Percentiles rank a stretch among this genome's conserved stretches.
Conservation (phyloP, 2,797 vertebrate species). For the Gymnopithys bicolor region DNA sequence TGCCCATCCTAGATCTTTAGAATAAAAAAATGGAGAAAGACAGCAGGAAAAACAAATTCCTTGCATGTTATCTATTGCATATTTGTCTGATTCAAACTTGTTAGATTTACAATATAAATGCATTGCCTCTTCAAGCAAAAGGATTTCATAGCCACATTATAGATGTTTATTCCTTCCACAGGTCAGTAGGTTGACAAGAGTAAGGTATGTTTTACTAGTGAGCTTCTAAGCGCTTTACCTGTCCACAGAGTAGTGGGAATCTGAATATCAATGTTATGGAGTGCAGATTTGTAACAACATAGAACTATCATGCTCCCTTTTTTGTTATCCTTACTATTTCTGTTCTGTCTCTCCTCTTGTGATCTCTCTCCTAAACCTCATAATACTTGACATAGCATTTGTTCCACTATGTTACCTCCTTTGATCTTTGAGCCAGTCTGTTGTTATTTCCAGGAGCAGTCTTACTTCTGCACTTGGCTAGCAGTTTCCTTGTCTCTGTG, state of each 20-base stretch:
- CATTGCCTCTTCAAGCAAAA: neutral
- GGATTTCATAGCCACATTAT: neutral
- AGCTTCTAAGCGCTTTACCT: neutral
- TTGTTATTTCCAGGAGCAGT: neutral
- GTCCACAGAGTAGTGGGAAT: neutral
- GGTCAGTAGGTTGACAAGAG: neutral
- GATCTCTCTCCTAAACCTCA: neutral
- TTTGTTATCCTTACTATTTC: neutral
- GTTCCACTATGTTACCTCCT: neutral
- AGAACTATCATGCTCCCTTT: neutral
- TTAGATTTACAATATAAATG: neutral
- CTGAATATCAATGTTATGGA: neutral
- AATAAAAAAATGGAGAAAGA: neutral
- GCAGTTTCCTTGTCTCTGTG: neutral
- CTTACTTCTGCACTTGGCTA: neutral
- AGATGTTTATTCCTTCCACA: neutral
- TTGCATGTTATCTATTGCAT: neutral
- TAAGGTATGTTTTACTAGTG: neutral
- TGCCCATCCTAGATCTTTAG: neutral
- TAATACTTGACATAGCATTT: neutral
- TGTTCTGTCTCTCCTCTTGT: neutral
- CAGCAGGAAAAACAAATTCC: neutral
- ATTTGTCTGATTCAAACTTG: neutral
- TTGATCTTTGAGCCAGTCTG: neutral
- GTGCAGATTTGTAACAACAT: neutral